Evolutionary conservation across 53 echinoderm and acorn worm species (phyloP).

Genomic region (Hippasteria phrygiana): DNA sequence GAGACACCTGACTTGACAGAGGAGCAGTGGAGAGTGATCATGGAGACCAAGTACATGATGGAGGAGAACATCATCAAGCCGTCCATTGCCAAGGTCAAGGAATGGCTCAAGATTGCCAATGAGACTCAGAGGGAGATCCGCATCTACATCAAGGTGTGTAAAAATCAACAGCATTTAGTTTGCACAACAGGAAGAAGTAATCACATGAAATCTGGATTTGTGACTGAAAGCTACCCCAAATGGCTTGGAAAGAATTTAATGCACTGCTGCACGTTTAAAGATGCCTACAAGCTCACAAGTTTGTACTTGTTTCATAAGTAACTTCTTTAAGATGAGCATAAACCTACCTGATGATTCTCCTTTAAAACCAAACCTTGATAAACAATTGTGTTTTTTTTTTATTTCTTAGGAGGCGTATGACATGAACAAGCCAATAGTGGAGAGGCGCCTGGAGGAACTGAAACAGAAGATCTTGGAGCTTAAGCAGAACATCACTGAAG

Average conservation of each 20-base stretch:
- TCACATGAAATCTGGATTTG: too few relatives aligned
- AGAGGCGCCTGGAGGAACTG: slow-evolving; percentile 74
- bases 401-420: slow-evolving; percentile 35
- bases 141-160: slow-evolving; percentile 47
- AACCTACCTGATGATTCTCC: not conserved
- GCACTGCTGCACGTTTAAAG: not conserved
- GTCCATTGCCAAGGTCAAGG: slow-evolving; percentile 63
- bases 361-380: not conserved
- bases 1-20: slow-evolving; percentile 80
- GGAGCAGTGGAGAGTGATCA: slow-evolving; percentile 79
- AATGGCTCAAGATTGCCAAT: slow-evolving; percentile 50
- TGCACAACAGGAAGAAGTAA: too few relatives aligned
- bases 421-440: slow-evolving; percentile 70
- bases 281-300: too few relatives aligned
- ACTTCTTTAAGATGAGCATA: not conserved
- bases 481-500: slow-evolving; percentile 69
- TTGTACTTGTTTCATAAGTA: not conserved
- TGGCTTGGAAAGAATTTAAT: not conserved
- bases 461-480: slow-evolving; percentile 79
- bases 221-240: too few relatives aligned
- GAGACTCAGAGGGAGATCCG: slow-evolving; percentile 57
- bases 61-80: slow-evolving; percentile 55
- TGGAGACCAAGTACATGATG: slow-evolving; percentile 55
- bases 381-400: not conserved
- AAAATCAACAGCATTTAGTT: not conserved